A percentile compares a stretch with the other conserved stretches of the same genome.
These are phyloP conservation scores for Myiozetetes cayanensis DNA, from an alignment of 2,113 vertebrate genomes.

Conservation along the genomic window DNA sequence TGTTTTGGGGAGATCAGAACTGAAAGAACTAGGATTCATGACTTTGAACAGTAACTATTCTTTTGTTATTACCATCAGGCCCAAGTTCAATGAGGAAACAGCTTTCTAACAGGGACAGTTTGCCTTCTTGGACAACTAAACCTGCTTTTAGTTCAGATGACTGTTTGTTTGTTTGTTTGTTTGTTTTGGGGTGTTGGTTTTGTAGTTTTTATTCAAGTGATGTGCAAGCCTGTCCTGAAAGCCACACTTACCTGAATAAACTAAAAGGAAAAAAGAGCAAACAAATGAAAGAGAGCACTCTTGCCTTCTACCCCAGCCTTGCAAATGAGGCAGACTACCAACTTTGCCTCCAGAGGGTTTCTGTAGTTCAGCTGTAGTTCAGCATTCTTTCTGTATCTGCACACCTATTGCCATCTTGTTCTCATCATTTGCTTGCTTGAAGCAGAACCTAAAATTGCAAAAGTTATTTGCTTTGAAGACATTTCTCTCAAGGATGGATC, in stretches of 20 bases:
- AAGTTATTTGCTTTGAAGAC: slow-evolving; percentile 1
- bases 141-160: not conserved
- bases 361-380: not conserved
- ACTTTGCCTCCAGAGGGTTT: not conserved
- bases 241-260: not conserved
- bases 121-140: not conserved
- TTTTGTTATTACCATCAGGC: not conserved
- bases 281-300: not conserved
- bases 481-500: not conserved
- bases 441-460: not conserved
- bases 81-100: not conserved
- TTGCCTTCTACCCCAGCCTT: not conserved
- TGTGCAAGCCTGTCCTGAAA: not conserved
- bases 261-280: not conserved
- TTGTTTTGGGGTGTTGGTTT: not conserved
- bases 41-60: not conserved
- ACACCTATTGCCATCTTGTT: not conserved
- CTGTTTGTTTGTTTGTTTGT: not conserved
- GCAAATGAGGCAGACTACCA: not conserved
- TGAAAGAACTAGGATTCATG: not conserved
- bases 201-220: not conserved
- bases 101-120: not conserved
- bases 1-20: not conserved
- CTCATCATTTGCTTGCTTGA: slow-evolving; percentile 12
- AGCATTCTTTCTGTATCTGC: not conserved